A percentile compares a stretch with the other conserved stretches of the same genome.
Conservation (phyloP, 2,888 invertebrate genomes). For the Augochlorella aurata region DNA sequence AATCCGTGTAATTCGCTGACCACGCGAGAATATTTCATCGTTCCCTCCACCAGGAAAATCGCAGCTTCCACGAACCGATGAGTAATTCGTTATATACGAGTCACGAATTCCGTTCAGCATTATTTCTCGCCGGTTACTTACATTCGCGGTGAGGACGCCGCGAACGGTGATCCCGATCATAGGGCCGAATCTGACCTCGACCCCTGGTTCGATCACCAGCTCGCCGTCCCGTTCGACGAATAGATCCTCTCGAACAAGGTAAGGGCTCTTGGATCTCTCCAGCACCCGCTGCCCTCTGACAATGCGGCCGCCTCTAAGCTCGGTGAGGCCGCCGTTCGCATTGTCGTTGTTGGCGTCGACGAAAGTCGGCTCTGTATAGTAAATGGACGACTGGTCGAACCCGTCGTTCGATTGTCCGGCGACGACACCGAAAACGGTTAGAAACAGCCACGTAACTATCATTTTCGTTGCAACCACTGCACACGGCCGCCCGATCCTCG, state of each 20-base stretch:
- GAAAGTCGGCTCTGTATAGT: slow-evolving; percentile 78
- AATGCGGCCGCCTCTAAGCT: slow-evolving; percentile 86
- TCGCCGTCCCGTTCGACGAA: slow-evolving; percentile 90
- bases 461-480: slow-evolving; percentile 39
- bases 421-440: slow-evolving; percentile 35
- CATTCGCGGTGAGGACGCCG: slow-evolving; percentile 94
- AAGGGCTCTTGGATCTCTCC: slow-evolving; percentile 87
- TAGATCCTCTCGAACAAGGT: slow-evolving; percentile 90
- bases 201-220: slow-evolving; percentile 94
- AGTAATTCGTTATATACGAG: not conserved
- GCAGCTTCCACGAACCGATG: not conserved
- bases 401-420: slow-evolving; percentile 58
- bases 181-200: slow-evolving; percentile 93
- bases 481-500: not conserved
- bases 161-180: slow-evolving; percentile 96
- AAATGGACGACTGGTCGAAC: slow-evolving; percentile 74
- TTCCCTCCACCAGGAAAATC: not conserved
- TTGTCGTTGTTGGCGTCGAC: slow-evolving; percentile 60
- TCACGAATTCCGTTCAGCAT: not conserved
- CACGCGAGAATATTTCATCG: no score
- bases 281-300: slow-evolving; percentile 84
- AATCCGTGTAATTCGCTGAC: no score
- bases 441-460: slow-evolving; percentile 18
- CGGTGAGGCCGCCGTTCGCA: slow-evolving; percentile 79
- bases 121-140: slow-evolving; percentile 81